Evolutionary conservation across 2,888 invertebrate species (phyloP), one percentile per base, ranked within the genome.

Genomic region (Oxytorus armatus): DNA sequence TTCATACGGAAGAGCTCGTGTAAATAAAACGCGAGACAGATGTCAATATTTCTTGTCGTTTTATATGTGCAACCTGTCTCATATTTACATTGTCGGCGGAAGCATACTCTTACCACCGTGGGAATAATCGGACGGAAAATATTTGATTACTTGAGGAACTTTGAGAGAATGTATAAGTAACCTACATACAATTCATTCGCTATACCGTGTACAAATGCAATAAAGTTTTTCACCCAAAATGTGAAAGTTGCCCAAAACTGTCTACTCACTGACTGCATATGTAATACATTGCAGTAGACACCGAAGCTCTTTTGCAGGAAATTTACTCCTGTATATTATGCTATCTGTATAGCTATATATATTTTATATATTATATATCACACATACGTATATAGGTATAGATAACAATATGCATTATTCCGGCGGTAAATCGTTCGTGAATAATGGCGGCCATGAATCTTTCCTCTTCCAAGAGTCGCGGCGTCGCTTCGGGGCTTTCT

Each of bases 341-440:
- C 21, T n/a, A 25, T 49, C 57, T 51, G 16, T 66, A 23, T 14
- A 49, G 51, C 21, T 29, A 25, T 49, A 63, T 49, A 21, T 66
- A 23, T 23, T 66, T 66, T 51, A 66, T 66, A 51, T 10, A 39
- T 66, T 39, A 10, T 23, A 49, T 25, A 5, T 39, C 49, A 68
- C 29, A 49, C 18, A 57, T 36, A 59, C 42, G 29, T 33, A 68
- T 36, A 23, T 53, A 47, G 18, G 63, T 74, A 82, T 80, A 85
- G 79, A 83, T 85, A 81, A 83, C 81, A 81, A 74, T 84, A 85
- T 87, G 87, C 85, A 87, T 87, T 87, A 88, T 87, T 87, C 85
- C 73, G 53, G 79, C 63, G 85, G 73, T 88, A 88, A 88, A 88
- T 88, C 87, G 86, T 86, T 88, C 80, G 87, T 87, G 87, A 87